These are phyloP conservation scores for Venustaconcha ellipsiformis DNA, from an alignment of 1,140 invertebrate genomes.

Conservation along the genomic window DNA sequence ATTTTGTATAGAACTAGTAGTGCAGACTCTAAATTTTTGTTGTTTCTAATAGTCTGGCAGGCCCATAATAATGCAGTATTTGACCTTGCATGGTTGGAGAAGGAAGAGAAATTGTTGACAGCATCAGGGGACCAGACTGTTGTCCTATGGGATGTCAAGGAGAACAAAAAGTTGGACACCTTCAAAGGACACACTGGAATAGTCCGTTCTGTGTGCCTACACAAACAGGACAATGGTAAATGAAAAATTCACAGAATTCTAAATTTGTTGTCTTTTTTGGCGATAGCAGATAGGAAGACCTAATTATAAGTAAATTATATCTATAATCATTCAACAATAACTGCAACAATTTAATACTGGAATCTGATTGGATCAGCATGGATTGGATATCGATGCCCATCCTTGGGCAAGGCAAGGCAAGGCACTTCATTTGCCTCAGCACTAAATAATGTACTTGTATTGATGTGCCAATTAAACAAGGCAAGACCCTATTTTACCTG, in stretches of 20 bases:
- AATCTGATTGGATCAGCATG: too few species aligned
- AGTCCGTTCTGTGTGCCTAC: conserved; percentile 82
- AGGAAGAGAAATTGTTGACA: conserved; percentile 81
- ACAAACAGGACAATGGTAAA: conserved; percentile 75
- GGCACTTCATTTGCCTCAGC: too few species aligned
- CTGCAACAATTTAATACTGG: too few species aligned
- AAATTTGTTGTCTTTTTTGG: too few species aligned
- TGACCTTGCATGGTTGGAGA: conserved; percentile 86
- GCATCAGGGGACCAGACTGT: conserved; percentile 88
- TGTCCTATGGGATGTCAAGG: conserved; percentile 78
- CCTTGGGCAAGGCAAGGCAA: too few species aligned
- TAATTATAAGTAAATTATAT: neutral
- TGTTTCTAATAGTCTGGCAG: conserved; percentile 65
- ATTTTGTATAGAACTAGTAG: neutral
- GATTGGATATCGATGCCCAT: too few species aligned
- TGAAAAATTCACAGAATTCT: neutral
- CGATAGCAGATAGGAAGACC: neutral
- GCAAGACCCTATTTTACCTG: too few species aligned
- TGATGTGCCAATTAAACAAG: too few species aligned
- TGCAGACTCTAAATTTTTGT: neutral
- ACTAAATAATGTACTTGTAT: too few species aligned
- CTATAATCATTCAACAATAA: too few species aligned
- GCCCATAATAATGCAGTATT: conserved; percentile 91
- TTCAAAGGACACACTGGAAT: conserved; percentile 83
- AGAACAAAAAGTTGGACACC: conserved; percentile 65